Evolutionary conservation across 2,113 vertebrate genomes (phyloP).

Genomic region (Cynoglossus semilaevis): DNA sequence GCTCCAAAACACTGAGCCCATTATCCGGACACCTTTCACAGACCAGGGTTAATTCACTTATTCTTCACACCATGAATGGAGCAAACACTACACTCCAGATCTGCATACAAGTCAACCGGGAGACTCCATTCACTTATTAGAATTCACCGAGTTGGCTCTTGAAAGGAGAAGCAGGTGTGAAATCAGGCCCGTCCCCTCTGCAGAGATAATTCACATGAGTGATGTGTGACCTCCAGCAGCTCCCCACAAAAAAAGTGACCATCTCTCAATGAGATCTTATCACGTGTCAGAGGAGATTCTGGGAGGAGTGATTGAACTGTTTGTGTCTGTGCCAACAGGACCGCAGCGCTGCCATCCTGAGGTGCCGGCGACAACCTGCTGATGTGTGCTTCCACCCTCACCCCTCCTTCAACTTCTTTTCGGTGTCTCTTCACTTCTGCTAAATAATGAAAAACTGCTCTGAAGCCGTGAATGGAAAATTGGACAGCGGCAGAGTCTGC

Average conservation of each 20-base stretch:
- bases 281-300: conserved; percentile 58
- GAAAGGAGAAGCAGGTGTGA: conserved; percentile 59
- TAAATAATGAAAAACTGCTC: conserved; percentile 49
- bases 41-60: conserved; percentile 30
- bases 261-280: conserved; percentile 56
- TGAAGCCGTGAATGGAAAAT: conserved; percentile 55
- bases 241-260: conserved; percentile 59
- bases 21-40: background rate
- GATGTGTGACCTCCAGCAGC: conserved; percentile 63
- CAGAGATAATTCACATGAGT: conserved; percentile 65
- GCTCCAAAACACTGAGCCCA: too few relatives aligned
- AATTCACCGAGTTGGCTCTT: conserved; percentile 19
- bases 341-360: conserved; percentile 48
- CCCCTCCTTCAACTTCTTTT: conserved; percentile 38
- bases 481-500: conserved; percentile 27
- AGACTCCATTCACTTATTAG: conserved; percentile 36
- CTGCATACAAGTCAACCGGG: conserved; percentile 35
- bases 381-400: conserved; percentile 9
- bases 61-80: conserved; percentile 3
- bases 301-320: conserved; percentile 68
- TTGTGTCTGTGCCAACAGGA: conserved; percentile 58
- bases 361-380: conserved; percentile 47
- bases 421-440: conserved; percentile 41
- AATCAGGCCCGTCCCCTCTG: conserved; percentile 38
- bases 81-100: conserved; percentile 27